Base-by-base conservation (phyloP, 2,797 vertebrate species). In the Semaprochilodus insignis region DNA sequence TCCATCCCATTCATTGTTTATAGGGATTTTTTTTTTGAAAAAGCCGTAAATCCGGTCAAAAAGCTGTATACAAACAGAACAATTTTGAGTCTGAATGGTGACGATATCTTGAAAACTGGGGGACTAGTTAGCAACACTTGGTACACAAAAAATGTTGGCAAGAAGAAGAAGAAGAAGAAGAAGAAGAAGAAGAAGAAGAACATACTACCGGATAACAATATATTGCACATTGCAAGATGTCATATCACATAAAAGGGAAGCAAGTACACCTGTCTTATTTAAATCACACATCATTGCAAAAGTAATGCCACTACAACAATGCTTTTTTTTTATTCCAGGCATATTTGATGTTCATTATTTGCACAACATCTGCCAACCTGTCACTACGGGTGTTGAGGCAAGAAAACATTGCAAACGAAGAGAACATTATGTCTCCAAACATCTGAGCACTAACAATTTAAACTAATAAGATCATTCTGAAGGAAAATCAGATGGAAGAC, bases 361-460 rank as follows among this genome's bases (percentile, higher is more conserved):
- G 69, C 44, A 15, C 44, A 71, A 51, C 69, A 63, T 63, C 60
- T 71, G 69, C 69, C 69, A 15, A 23, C 21, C 69, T 71, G 69
- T 23, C 21, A 71, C 40, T 13, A 15, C 3, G 44, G 44, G 21
- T 17, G 69, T 25, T 44, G 3, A 8, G 13, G 69, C 31, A 25
- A 31, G 69, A 25, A 51, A 72, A 52, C 48, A 52, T 27, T 8
- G 48, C 70, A 73, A 16, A 31, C 8, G 7, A 73, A 25, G 23
- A 25, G 40, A 73, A 6, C 52, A 13, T 74, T 34, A 67, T 44
- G 65, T 57, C 52, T 57, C 6, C 27, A 36, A 74, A 74, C 71
- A 57, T 57, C 23, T 19, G 23, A 27, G 25, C 23, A 54, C 15
- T 16, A 72, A 54, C 70, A 21, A 31, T 54, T 73, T 66, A 11